Evolutionary conservation across 2,797 vertebrate species (phyloP).

Genomic region (Schizopygopsis malacanthus): DNA sequence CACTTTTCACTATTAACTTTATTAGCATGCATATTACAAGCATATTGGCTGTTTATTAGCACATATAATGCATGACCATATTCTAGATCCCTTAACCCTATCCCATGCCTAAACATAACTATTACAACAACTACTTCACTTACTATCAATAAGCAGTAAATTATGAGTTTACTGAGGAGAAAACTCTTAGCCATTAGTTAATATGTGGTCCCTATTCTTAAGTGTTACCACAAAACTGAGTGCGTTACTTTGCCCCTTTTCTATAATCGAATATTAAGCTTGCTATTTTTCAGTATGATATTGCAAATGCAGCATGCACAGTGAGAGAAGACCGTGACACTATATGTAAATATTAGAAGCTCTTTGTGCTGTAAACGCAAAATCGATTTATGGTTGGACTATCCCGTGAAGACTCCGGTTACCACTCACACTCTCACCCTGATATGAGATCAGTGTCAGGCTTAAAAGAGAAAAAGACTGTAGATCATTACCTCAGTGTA

Average conservation of each 20-base stretch:
- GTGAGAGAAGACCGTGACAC: background rate
- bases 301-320: background rate
- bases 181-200: background rate
- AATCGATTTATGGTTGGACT: slow-evolving; percentile 24
- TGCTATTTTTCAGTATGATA: background rate
- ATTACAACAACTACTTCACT: too few species aligned
- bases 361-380: background rate
- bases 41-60: background rate
- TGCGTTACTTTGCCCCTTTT: background rate
- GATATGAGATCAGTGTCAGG: slow-evolving; percentile 14
- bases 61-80: background rate
- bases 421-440: background rate
- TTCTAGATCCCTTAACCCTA: background rate
- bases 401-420: slow-evolving; percentile 1
- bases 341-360: slow-evolving; percentile 16
- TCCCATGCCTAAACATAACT: background rate
- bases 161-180: too few species aligned
- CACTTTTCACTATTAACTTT: background rate
- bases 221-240: background rate
- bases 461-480: slow-evolving; percentile 20
- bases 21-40: background rate
- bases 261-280: background rate
- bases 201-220: background rate
- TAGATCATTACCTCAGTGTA: background rate
- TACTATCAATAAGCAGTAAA: too few species aligned